Evolutionary conservation across 2,888 invertebrate genomes (phyloP).

Genomic region (Dinocampus coccinellae): DNA sequence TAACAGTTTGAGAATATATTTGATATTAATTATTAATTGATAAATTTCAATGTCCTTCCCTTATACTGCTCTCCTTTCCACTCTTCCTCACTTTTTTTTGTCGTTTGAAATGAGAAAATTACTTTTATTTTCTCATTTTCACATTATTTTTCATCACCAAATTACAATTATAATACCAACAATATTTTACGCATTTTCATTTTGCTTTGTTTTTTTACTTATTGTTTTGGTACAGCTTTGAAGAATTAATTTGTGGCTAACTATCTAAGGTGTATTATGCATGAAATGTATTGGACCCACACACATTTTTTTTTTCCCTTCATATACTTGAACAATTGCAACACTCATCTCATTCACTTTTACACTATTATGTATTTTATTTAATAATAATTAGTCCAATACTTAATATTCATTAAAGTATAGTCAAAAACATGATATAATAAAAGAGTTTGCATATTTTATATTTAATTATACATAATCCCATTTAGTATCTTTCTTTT

Average conservation of each 20-base stretch:
- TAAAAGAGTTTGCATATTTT: slow-evolving; percentile 15
- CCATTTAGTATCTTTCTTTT: slow-evolving; percentile 15
- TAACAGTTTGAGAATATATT: slow-evolving; percentile 24
- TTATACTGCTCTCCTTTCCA: slow-evolving; percentile 17
- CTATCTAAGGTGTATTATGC: slow-evolving; percentile 17
- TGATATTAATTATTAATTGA: slow-evolving; percentile 11
- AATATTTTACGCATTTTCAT: neutral
- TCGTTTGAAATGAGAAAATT: neutral
- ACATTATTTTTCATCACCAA: slow-evolving; percentile 4
- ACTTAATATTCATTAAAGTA: slow-evolving; percentile 28
- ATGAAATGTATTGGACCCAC: slow-evolving; percentile 22
- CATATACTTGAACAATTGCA: slow-evolving; percentile 1
- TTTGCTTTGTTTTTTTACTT: slow-evolving; percentile 4
- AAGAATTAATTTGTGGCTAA: slow-evolving; percentile 23
- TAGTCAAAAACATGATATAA: slow-evolving; percentile 4
- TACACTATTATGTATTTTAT: neutral
- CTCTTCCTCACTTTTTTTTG: neutral
- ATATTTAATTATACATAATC: slow-evolving; percentile 15
- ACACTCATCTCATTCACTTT: slow-evolving; percentile 8
- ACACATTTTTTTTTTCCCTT: too few species aligned
- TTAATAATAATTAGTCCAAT: slow-evolving; percentile 15
- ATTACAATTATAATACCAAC: slow-evolving; percentile 20
- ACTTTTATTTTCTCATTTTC: neutral
- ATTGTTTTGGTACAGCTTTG: slow-evolving; percentile 35
- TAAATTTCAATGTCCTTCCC: neutral